These are phyloP conservation scores for Tursiops truncatus DNA, from an alignment of 2,113 vertebrate genomes.

Conservation along the genomic window DNA sequence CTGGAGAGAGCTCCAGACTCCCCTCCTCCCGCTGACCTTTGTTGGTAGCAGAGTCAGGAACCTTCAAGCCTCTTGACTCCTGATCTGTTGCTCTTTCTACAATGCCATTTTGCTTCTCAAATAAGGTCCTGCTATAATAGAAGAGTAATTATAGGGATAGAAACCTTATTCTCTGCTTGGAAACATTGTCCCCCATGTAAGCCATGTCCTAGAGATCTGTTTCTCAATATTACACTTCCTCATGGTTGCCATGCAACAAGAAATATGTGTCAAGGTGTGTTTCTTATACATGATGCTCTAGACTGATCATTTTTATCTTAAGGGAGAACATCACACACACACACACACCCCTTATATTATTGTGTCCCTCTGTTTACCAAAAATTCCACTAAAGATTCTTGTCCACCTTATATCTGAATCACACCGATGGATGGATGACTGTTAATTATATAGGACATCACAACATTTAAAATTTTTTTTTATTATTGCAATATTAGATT, in stretches of 20 bases:
- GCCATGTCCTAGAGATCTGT: background rate
- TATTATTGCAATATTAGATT: background rate
- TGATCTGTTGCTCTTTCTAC: background rate
- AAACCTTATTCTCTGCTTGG: background rate
- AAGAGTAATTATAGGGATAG: background rate
- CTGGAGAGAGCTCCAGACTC: background rate
- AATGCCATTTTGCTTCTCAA: background rate
- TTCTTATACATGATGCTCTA: background rate
- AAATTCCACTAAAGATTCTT: background rate
- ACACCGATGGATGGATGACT: background rate
- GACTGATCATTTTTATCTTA: background rate
- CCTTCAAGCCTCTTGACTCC: background rate
- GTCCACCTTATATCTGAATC: background rate
- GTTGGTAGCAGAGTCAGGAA: background rate
- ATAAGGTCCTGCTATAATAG: background rate
- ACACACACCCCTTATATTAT: background rate
- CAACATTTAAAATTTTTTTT: background rate
- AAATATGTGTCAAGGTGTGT: background rate
- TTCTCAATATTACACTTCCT: background rate
- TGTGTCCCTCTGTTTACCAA: background rate
- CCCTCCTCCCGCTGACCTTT: accelerated
- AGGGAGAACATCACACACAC: background rate
- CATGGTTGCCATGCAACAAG: background rate
- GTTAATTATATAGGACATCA: background rate
- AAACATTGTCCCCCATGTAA: background rate